phyloP scores from a whole-genome alignment of 2,888 invertebrate species.

The Nephrotoma flavescens region DNA sequence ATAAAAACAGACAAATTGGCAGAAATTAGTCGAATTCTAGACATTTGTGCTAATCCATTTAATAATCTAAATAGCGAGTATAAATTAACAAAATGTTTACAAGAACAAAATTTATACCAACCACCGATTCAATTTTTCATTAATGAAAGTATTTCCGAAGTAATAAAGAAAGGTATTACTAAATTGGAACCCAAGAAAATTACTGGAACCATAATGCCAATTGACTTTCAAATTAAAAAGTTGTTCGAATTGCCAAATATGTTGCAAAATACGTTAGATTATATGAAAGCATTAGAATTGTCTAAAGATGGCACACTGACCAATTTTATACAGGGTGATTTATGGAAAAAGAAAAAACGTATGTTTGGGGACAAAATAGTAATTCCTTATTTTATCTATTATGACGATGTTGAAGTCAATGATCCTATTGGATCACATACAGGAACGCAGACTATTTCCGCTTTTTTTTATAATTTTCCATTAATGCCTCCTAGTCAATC shows the following conservation, averaged over 20 bases:
- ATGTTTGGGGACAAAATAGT: constrained; percentile 6
- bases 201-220: constrained; percentile 10
- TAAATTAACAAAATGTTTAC: too few species aligned
- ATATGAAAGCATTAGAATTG: neutral
- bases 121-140: too few species aligned
- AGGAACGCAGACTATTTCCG: constrained; percentile 10
- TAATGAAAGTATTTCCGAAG: too few species aligned
- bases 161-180: too few species aligned
- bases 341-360: too few species aligned
- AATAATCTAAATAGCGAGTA: too few species aligned
- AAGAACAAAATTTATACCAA: too few species aligned
- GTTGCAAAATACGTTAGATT: constrained; percentile 5
- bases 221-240: constrained; percentile 12
- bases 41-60: too few species aligned
- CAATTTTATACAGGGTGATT: constrained; percentile 6
- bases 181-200: constrained; percentile 8
- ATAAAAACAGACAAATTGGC: neutral
- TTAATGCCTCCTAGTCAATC: constrained; percentile 1
- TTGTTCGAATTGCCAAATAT: constrained; percentile 10
- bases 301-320: constrained; percentile 6
- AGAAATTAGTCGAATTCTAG: neutral
- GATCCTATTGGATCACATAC: constrained; percentile 10
- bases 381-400: constrained; percentile 8
- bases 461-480: constrained; percentile 10
- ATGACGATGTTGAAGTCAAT: constrained; percentile 11